Conservation (phyloP, 2,113 vertebrate genomes). For the Collichthys lucidus region DNA sequence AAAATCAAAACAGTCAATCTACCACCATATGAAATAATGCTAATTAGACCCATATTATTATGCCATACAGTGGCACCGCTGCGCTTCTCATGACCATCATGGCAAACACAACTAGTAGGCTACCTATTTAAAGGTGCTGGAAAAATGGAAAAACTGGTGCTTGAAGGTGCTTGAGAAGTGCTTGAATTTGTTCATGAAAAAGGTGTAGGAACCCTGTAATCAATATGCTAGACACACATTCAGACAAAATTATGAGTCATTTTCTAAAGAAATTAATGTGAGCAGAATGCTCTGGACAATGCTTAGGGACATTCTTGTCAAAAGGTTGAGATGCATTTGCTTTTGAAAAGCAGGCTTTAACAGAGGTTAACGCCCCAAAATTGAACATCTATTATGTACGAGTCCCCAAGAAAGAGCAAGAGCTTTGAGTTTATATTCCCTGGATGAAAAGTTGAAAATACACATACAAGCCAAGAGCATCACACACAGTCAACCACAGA, state of each 20-base stretch:
- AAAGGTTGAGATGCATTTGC: not conserved
- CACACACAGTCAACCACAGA: constrained; percentile 16
- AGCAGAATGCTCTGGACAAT: not conserved
- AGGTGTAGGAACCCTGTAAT: too few relatives aligned
- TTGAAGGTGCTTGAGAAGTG: too few relatives aligned
- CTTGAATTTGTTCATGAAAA: too few relatives aligned
- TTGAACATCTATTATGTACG: not conserved
- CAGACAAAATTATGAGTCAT: not conserved
- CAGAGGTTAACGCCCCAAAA: not conserved
- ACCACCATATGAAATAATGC: too few relatives aligned
- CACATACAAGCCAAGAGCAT: not conserved
- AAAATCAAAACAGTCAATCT: too few relatives aligned
- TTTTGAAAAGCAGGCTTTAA: not conserved
- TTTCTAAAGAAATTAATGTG: not conserved
- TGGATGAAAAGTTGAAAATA: constrained; percentile 18
- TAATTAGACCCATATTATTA: too few relatives aligned
- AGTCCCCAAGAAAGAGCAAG: not conserved
- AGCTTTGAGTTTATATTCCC: constrained; percentile 6
- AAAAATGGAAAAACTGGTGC: too few relatives aligned
- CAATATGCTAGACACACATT: not conserved
- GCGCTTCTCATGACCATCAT: too few relatives aligned
- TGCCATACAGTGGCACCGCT: too few relatives aligned
- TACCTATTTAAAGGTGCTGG: too few relatives aligned
- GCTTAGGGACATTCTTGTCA: not conserved
- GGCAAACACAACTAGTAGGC: too few relatives aligned